Evolutionary conservation across 1,140 invertebrate species (phyloP), one percentile per base, ranked within the genome.

Genomic region (Leguminivora glycinivorella): DNA sequence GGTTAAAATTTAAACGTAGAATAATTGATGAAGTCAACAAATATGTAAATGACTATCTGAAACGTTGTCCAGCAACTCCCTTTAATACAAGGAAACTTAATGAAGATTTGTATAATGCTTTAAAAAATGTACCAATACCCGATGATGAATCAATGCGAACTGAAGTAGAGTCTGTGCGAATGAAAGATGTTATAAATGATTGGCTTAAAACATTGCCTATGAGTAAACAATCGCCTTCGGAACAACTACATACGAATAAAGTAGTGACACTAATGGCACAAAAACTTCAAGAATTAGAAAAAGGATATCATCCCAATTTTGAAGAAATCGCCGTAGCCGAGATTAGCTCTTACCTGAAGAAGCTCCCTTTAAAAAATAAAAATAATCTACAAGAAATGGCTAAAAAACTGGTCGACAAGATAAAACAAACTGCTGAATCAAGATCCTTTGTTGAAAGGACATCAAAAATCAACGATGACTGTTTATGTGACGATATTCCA

Each of bases 31-130:
- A 80, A 76, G 70, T 83, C 0, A 71, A 70, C 66, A 72, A 71
- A 58, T 83, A 79, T 68, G 79, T 76, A 47, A 68, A 77, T 34
- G 68, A 82, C 25, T 82, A 78, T 56, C 70, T 82, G 22, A 75
- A 70, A 56, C 71, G 60, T 12, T 75, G 74, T 68, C 76, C 78
- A 24, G 69, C 58, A n/a, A 60, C 77, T 12, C 74, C 68, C 17
- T 34, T 80, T 38, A 75, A 77, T 56, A 24, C 73, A 43, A 67
- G 58, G 10, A 63, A 76, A 31, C 26, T 82, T 47, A 79, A 80
- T 72, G 56, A 71, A 52, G 75, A 83, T 3, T 67, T 83, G 14
- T 79, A 75, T 58, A 70, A 69, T 38, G 79, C 72, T 19, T 69
- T 83, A n/a, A 70, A 77, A 60, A 77, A 74, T 66, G 77, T 83